Conservation (phyloP, 2,888 invertebrate species). For the Eustalomyia histrio region DNA sequence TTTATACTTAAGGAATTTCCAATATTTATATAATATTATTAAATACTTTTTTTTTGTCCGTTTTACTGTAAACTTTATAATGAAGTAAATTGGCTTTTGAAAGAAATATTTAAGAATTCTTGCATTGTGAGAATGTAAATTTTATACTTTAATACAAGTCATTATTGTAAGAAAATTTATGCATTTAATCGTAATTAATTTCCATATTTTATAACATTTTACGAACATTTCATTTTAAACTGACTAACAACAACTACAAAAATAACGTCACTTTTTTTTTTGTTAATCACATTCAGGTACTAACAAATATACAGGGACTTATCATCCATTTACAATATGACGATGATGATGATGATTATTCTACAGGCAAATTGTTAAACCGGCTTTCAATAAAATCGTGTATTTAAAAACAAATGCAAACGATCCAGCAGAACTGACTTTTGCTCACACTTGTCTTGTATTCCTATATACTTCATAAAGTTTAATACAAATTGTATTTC, state of each 20-base stretch:
- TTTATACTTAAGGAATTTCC: background rate
- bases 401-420: constrained; percentile 51
- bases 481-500: constrained; percentile 2
- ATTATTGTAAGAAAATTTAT: constrained; percentile 39
- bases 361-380: constrained; percentile 41
- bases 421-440: constrained; percentile 32
- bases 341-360: constrained; percentile 4
- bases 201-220: constrained; percentile 51
- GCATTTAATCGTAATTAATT: constrained; percentile 55
- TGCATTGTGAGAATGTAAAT: background rate
- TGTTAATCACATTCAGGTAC: constrained; percentile 24
- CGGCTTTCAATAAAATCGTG: constrained; percentile 56
- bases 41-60: background rate
- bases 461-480: background rate
- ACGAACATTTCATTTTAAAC: constrained; percentile 44
- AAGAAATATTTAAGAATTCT: background rate
- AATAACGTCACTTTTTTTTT: constrained; percentile 32
- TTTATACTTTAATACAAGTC: constrained; percentile 23
- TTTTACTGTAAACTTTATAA: background rate
- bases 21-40: background rate
- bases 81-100: background rate
- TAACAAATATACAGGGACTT: constrained; percentile 5
- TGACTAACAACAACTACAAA: constrained; percentile 16
- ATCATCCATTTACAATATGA: constrained; percentile 6
- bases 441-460: constrained; percentile 21